Base-by-base conservation (phyloP, 2,113 vertebrate species). In the Ondatra zibethicus region DNA sequence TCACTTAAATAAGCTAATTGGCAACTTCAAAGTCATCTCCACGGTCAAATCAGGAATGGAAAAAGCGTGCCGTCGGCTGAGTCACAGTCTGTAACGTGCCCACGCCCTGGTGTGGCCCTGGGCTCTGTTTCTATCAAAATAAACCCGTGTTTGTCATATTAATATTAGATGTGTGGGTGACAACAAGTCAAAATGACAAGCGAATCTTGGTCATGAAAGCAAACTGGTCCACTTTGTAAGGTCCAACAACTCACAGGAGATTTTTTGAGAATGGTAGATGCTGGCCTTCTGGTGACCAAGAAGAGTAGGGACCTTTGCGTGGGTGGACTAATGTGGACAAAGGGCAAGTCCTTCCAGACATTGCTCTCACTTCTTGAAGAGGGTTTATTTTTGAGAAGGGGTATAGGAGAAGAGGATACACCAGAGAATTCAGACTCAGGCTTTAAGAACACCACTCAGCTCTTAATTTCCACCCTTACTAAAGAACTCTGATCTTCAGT, bases 41-140 rank as follows among this genome's bases (percentile, higher is more conserved):
- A 39, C 19, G 63, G 86, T 88, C 96, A 82, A n/a, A 87, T 63
- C 16, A 11, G 81, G 85, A 96, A 92, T 95, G 97, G 97, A 97
- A 96, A 97, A 97, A 96, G 68, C 92, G 85, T 11, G 11, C 19
- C 39, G 16, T 50, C 10, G 77, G 45, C 70, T 97, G 97, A 98
- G 93, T 97, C 97, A 96, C 61, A 42, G 85, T 96, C 73, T 97
- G 75, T 87, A 94, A 95, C 7, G 61, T 61, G 1, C 96, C 96
- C 92, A 97, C 88, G 0, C 80, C 68, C 88, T 85, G 88, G 80
- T 87, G 93, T 88, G 23, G 50, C 68, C 3, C 52, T 42, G 45
- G 16, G 77, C 75, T 75, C 78, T 88, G 80, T 95, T 97, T 89
- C 95, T 91, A 78, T 63, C 82, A 87, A 94, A 95, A 95, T 70